Evolutionary conservation across 2,113 vertebrate genomes (phyloP).

Genomic region (Petroica traversi): DNA sequence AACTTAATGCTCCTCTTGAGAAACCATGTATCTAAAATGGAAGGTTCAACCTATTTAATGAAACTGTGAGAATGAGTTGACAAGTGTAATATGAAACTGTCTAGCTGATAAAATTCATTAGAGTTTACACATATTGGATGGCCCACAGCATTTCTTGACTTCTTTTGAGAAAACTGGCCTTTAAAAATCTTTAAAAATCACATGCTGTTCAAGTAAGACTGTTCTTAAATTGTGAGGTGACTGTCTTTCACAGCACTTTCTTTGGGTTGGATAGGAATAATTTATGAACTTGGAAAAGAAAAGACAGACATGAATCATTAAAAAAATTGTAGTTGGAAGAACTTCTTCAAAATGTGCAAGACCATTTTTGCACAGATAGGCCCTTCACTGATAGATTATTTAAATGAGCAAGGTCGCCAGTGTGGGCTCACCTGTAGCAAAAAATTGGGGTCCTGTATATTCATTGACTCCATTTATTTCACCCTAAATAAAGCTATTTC

Average conservation of each 20-base stretch:
- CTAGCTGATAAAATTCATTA: neutral
- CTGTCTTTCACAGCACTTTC: neutral
- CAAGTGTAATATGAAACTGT: neutral
- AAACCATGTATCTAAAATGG: neutral
- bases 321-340: neutral
- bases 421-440: neutral
- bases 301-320: neutral
- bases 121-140: neutral
- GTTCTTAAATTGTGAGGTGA: neutral
- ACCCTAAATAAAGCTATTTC: neutral
- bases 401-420: neutral
- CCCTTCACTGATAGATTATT: neutral
- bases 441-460: neutral
- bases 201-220: neutral
- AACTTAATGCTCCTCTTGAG: neutral
- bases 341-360: neutral
- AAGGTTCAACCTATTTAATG: neutral
- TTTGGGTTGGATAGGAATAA: neutral
- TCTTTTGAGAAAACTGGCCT: neutral
- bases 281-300: neutral
- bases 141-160: neutral
- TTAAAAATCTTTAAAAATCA: neutral
- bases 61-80: neutral
- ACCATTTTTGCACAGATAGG: neutral
- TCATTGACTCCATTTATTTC: neutral